Base-by-base conservation (phyloP, 2,797 vertebrate species). In the Gymnopithys bicolor region DNA sequence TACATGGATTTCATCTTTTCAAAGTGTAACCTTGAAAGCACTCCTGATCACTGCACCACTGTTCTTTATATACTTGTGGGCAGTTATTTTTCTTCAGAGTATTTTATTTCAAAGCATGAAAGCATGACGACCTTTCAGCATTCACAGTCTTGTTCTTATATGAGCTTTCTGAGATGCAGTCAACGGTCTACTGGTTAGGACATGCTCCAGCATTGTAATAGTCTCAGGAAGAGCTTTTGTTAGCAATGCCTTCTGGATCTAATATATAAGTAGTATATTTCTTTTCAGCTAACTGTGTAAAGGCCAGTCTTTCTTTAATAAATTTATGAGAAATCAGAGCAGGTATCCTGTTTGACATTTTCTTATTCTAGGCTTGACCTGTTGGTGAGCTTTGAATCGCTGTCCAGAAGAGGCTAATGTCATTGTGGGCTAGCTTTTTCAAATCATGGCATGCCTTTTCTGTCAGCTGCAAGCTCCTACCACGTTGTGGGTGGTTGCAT, bases 91-190 rank as follows among this genome's bases (percentile, higher is more conserved):
- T 33, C 78, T 88, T 87, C 73, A 51, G 51, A 82, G 63, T 80
- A 73, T 93, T 97, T 93, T 96, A 91, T 97, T 97, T 96, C 86
- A 75, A 92, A 77, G 89, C 96, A 96, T 60, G 78, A 93, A 95
- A 96, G 96, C 96, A 89, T 96, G 94, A 96, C 92, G 95, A 97
- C 96, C 96, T 95, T 93, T 96, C 93, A 92, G 76, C 80, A 74
- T 87, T 96, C 87, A 56, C 59, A 69, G 46, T 80, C 92, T 84
- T 90, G 49, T 77, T 96, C 77, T 76, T 85, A 59, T 93, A 68
- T 51, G 92, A 96, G 73, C 48, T 87, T 90, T 94, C 73, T 91
- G 89, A 94, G 89, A 88, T 95, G 60, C 75, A 90, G 45, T 93
- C 82, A 93, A 93, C 5, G 87, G 68, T 95, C 94, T 92, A 1